Evolutionary conservation across 1,140 invertebrate genomes (phyloP).

Genomic region (Branchinecta lindahli): DNA sequence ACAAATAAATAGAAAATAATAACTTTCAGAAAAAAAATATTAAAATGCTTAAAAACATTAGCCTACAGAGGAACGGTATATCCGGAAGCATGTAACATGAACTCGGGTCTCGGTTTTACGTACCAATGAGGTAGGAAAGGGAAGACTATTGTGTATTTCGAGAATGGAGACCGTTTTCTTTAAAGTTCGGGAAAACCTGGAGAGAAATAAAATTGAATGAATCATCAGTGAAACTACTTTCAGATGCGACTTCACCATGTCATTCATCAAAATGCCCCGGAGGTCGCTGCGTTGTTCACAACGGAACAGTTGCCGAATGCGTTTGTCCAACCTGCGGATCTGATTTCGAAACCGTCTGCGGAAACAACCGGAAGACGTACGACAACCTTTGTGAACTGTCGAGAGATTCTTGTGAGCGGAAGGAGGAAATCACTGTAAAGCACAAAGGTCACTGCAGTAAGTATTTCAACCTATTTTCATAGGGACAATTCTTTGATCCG

Average conservation of each 20-base stretch:
- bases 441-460: slow-evolving; percentile 69
- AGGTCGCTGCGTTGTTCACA: neutral
- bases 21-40: too few species aligned
- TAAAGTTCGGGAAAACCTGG: too few species aligned
- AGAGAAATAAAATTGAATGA: too few species aligned
- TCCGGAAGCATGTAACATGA: too few species aligned
- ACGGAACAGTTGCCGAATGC: neutral
- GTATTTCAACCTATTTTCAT: slow-evolving; percentile 27
- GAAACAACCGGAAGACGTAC: slow-evolving; percentile 54
- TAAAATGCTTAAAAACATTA: too few species aligned
- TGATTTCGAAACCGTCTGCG: slow-evolving; percentile 54
- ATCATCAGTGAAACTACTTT: neutral
- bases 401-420: slow-evolving; percentile 54
- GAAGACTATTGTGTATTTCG: too few species aligned
- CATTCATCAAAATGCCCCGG: neutral
- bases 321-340: slow-evolving; percentile 34
- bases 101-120: too few species aligned
- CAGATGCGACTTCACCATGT: neutral
- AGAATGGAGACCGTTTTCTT: too few species aligned
- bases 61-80: too few species aligned
- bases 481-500: too few species aligned
- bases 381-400: slow-evolving; percentile 63
- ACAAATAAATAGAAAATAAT: too few species aligned
- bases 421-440: slow-evolving; percentile 62
- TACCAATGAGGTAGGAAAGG: too few species aligned